These are phyloP conservation scores for Ceuthmochares aereus DNA, from an alignment of 2,113 vertebrate genomes.

Conservation along the genomic window DNA sequence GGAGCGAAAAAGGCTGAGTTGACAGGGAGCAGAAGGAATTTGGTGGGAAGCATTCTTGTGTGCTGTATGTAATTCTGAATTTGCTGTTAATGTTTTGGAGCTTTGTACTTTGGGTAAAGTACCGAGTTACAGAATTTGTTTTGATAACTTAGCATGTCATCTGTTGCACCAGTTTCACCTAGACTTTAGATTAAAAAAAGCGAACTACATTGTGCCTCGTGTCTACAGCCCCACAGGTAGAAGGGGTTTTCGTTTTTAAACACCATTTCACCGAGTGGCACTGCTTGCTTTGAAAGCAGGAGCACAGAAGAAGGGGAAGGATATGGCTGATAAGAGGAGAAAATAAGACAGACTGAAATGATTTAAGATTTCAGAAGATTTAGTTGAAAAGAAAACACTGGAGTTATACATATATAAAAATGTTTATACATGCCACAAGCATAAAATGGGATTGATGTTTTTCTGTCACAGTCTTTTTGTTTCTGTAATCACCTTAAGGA, in stretches of 20 bases:
- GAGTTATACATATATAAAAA: neutral
- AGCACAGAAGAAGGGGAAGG: neutral
- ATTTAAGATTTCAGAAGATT: neutral
- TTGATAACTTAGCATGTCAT: neutral
- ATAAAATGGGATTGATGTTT: neutral
- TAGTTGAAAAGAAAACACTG: neutral
- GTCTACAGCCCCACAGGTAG: neutral
- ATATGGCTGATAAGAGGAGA: neutral
- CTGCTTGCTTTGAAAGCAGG: neutral
- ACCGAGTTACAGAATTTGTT: neutral
- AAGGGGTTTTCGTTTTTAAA: neutral
- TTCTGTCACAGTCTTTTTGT: neutral
- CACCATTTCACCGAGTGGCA: neutral
- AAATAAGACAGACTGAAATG: neutral
- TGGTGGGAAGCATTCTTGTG: neutral
- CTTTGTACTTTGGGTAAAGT: neutral
- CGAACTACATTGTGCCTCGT: neutral
- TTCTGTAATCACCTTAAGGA: neutral
- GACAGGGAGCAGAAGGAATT: conserved; percentile 26
- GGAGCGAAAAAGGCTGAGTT: conserved; percentile 6
- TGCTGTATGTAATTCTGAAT: neutral
- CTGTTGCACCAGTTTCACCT: neutral
- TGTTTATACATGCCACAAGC: neutral
- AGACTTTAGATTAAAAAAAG: neutral
- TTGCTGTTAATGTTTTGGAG: neutral